Evolutionary conservation across 2,113 vertebrate genomes (phyloP), one percentile per base, ranked within the genome.

Genomic region (Dryoscopus gambensis): DNA sequence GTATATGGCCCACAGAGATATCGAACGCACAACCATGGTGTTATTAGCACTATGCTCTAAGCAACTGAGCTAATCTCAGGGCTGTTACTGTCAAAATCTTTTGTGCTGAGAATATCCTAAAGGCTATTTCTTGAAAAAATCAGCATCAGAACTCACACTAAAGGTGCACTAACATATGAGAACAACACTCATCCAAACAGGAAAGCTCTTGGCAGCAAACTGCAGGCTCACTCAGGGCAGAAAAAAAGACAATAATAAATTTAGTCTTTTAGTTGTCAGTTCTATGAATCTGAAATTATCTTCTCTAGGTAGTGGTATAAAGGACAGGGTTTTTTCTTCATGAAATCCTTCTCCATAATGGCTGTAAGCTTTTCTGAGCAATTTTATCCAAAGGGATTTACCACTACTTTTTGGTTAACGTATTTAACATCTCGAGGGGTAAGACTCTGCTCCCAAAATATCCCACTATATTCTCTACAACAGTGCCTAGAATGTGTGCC

Each of bases 321-420:
- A 91, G n/a, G 22, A 62, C 18, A 63, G 11, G 13, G 2, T 0
- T 20, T 74, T 78, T 53, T 69, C 33, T 52, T 63, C 37, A 47
- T 63, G 0, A 64, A 52, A 56, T 64, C 27, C 21, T 42, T 52
- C 9, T 68, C 27, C 6, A 23, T n/a, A 27, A 74, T 0, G 4
- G 63, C 64, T 64, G 10, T 13, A 46, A 42, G 42, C 15, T 71
- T 67, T 77, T 49, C 23, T 27, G 12, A 31, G 23, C 10, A 60
- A 77, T 73, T 73, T 67, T 67, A 40, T 44, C 33, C 17, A 20
- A 55, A 55, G 6, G 3, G 31, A 39, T 59, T 65, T 65, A 55
- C 14, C n/a, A 65, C 22, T 70, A 59, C 11, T 13, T 75, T 71
- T 77, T 71, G 6, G 2, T 76, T 71, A 55, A 71, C 31, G 6